Conservation (phyloP, 2,888 invertebrate genomes). For the Hypomecis atomaria region DNA sequence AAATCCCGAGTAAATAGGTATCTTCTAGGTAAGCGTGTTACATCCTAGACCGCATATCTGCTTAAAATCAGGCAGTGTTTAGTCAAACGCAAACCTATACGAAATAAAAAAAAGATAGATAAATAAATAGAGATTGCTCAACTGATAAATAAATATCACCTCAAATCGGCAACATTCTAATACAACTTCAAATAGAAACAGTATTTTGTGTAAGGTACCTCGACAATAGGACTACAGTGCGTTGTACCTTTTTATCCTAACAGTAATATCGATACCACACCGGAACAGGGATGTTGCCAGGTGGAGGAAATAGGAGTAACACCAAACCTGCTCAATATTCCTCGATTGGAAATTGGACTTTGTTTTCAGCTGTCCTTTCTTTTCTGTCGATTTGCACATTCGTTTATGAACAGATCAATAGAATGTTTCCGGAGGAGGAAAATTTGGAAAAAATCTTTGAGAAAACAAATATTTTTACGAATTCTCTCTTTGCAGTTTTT, state of each 20-base stretch:
- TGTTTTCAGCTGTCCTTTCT: constrained; percentile 6
- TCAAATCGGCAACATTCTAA: background rate
- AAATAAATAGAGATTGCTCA: too few species aligned
- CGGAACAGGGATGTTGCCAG: constrained; percentile 32
- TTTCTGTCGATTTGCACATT: background rate
- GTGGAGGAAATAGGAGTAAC: constrained; percentile 12
- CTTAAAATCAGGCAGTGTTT: too few species aligned
- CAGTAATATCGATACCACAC: constrained; percentile 41
- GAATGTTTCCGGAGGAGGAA: background rate
- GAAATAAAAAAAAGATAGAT: too few species aligned
- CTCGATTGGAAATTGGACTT: constrained; percentile 14
- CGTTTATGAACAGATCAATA: background rate
- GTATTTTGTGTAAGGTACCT: constrained; percentile 35
- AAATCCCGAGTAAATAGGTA: too few species aligned
- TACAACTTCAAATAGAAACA: constrained; percentile 38
- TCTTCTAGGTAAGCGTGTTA: too few species aligned
- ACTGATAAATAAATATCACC: background rate
- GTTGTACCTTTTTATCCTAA: constrained; percentile 42
- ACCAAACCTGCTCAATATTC: constrained; percentile 10
- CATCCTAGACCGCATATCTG: too few species aligned
- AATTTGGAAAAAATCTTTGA: background rate
- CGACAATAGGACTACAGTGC: constrained; percentile 42
- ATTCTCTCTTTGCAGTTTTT: too few species aligned
- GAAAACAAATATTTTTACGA: background rate
- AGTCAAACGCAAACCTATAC: too few species aligned